These are phyloP conservation scores for Chiridota heheva DNA, from an alignment of 35 echinoderm and acorn worm genomes.

Conservation along the genomic window DNA sequence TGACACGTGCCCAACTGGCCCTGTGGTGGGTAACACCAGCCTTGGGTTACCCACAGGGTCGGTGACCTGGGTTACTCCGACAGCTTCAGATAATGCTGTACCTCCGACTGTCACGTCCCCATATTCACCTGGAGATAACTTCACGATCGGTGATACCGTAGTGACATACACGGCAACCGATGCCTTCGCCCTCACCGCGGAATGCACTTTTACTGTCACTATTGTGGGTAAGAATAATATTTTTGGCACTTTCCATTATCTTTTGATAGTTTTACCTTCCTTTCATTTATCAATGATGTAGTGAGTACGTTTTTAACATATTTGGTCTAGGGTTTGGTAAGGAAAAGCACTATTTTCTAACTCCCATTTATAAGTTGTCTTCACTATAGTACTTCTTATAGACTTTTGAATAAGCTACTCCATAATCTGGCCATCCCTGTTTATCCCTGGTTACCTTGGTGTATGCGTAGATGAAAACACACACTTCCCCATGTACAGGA, in stretches of 20 bases:
- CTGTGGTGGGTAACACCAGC: not conserved
- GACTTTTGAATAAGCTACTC: no score
- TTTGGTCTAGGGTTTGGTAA: no score
- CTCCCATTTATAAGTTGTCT: no score
- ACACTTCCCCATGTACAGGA: no score
- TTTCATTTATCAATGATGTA: not conserved
- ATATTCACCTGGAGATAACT: constrained; percentile 26
- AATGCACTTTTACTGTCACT: constrained; percentile 34
- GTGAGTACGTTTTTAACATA: not conserved
- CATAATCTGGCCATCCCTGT: no score
- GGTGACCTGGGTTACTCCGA: constrained; percentile 35
- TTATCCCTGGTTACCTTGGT: no score
- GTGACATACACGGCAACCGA: constrained; percentile 68
- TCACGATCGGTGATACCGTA: constrained; percentile 37
- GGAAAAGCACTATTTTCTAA: no score
- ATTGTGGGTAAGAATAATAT: constrained; percentile 35
- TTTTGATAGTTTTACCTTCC: not conserved
- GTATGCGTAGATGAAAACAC: no score
- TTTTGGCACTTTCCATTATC: not conserved
- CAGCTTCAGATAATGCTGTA: constrained; percentile 43
- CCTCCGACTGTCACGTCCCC: not conserved
- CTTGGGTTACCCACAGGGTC: not conserved
- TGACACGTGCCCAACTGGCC: constrained; percentile 25
- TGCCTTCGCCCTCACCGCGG: not conserved
- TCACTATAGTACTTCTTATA: no score